These are phyloP conservation scores for Megalurothrips usitatus DNA, from an alignment of 2,888 invertebrate genomes.

Conservation along the genomic window DNA sequence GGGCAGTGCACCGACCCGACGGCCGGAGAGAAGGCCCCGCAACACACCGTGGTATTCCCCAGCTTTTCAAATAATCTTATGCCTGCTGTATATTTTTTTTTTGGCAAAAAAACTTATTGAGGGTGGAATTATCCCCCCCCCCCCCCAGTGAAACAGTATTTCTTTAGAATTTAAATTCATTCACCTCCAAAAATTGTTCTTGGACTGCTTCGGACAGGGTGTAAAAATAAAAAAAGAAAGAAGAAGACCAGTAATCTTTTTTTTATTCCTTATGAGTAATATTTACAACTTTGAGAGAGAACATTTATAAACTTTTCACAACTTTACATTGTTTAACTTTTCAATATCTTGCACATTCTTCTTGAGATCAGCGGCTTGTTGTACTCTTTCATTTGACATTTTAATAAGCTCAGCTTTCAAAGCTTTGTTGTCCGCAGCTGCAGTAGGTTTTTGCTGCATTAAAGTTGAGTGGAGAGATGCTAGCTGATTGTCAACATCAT, in stretches of 20 bases:
- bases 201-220: too few species aligned
- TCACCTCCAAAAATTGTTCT: too few species aligned
- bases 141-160: too few species aligned
- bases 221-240: conserved; percentile 13
- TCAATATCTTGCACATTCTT: conserved; percentile 34
- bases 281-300: background rate
- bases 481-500: conserved; percentile 44
- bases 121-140: too few species aligned
- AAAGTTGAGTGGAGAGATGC: conserved; percentile 43
- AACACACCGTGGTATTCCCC: background rate
- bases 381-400: conserved; percentile 31
- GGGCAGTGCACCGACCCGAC: too few species aligned
- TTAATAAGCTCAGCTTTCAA: conserved; percentile 28
- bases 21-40: background rate
- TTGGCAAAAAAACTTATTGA: too few species aligned
- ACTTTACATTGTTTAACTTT: conserved; percentile 33
- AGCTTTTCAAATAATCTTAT: too few species aligned
- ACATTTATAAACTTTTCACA: conserved; percentile 31
- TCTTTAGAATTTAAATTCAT: too few species aligned
- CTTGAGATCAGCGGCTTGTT: conserved; percentile 33
- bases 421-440: conserved; percentile 33
- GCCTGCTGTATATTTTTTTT: too few species aligned
- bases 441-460: conserved; percentile 38
- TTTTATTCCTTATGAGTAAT: background rate
- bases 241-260: background rate